A percentile compares a stretch with the other conserved stretches of the same genome.
Conservation (phyloP, 2,888 invertebrate genomes). For the Gymnoscelis rufifasciata region DNA sequence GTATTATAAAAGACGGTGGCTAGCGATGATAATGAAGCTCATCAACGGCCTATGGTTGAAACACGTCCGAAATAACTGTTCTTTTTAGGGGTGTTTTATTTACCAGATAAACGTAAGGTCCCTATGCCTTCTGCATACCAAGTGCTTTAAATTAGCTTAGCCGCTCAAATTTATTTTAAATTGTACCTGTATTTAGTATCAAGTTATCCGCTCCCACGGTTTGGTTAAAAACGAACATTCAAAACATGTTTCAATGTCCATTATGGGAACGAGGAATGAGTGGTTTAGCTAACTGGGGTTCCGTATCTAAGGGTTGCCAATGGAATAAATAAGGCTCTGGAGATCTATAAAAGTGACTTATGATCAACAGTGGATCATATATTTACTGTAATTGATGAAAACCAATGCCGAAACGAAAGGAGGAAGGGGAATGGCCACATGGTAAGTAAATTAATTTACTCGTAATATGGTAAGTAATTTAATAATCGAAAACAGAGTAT, state of each 20-base stretch:
- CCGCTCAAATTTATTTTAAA: conserved; percentile 5
- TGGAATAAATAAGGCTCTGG: too few species aligned
- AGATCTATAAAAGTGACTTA: too few species aligned
- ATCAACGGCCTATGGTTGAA: neutral
- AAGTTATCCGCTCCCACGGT: neutral
- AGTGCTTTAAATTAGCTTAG: conserved; percentile 3
- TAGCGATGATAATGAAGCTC: neutral
- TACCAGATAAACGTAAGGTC: conserved; percentile 5
- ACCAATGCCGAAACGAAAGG: too few species aligned
- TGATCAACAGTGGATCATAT: too few species aligned
- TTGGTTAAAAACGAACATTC: neutral
- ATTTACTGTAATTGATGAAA: neutral
- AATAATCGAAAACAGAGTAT: too few species aligned
- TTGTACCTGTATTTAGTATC: conserved; percentile 4
- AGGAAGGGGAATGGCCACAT: too few species aligned
- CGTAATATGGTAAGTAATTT: too few species aligned
- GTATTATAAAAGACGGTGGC: too few species aligned
- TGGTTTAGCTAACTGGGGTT: conserved; percentile 14
- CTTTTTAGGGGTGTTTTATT: conserved; percentile 1
- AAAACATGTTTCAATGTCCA: conserved; percentile 24
- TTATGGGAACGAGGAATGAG: conserved; percentile 30
- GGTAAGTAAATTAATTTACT: too few species aligned
- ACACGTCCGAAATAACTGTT: conserved; percentile 1
- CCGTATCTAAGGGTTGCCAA: too few species aligned
- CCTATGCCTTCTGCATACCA: conserved; percentile 1